Evolutionary conservation across 1,140 invertebrate species (phyloP).

Genomic region (Bacillus rossius): DNA sequence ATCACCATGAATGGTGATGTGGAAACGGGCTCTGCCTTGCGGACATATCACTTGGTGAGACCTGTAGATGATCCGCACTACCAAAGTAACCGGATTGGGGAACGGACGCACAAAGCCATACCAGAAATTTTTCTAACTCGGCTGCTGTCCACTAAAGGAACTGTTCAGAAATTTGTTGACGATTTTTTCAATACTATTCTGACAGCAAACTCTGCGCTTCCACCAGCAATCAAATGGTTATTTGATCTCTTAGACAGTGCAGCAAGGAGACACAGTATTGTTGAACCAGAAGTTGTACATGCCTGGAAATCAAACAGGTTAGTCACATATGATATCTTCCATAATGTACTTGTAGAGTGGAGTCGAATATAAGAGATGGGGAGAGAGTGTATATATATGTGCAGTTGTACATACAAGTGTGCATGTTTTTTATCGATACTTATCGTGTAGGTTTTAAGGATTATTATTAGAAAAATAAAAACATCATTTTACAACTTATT

Average conservation of each 20-base stretch:
- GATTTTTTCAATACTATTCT: constrained; percentile 89
- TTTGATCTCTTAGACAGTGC: constrained; percentile 93
- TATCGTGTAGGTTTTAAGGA: too few relatives aligned
- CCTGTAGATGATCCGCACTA: constrained; percentile 64
- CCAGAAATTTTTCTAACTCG: constrained; percentile 94
- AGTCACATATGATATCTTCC: background rate
- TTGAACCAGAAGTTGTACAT: constrained; percentile 86
- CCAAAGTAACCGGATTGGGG: constrained; percentile 49
- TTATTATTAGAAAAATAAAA: too few relatives aligned
- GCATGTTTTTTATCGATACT: too few relatives aligned
- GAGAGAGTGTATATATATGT: too few relatives aligned
- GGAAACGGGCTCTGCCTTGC: constrained; percentile 60
- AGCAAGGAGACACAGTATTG: constrained; percentile 74
- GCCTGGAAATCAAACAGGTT: constrained; percentile 91
- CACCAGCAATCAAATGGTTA: constrained; percentile 91
- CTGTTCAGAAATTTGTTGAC: constrained; percentile 94
- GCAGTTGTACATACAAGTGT: too few relatives aligned
- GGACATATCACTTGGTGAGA: constrained; percentile 79
- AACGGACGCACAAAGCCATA: constrained; percentile 85
- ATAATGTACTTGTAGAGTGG: too few relatives aligned
- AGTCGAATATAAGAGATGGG: too few relatives aligned
- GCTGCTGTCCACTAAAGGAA: constrained; percentile 89
- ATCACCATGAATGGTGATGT: constrained; percentile 70
- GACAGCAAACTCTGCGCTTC: constrained; percentile 82
- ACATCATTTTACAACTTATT: too few relatives aligned